Percentiles rank a stretch among this genome's conserved stretches.
These are phyloP conservation scores for Antigone vipio DNA, from an alignment of 2,113 vertebrate genomes.

Conservation along the genomic window DNA sequence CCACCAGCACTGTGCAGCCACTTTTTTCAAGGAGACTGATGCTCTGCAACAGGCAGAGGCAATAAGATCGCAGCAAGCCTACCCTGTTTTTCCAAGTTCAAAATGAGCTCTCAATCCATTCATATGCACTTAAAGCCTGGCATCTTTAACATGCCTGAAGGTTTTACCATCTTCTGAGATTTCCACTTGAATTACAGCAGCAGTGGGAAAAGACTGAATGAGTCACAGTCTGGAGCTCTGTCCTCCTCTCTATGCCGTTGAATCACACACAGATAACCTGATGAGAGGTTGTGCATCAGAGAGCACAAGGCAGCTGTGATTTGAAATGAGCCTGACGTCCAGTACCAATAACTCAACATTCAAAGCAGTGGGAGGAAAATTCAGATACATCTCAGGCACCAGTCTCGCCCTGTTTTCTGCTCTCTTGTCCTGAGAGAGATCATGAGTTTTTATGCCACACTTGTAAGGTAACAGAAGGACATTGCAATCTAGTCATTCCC, in stretches of 20 bases:
- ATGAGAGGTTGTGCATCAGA: background rate
- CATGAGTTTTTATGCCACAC: fast-evolving
- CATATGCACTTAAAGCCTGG: background rate
- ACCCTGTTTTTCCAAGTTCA: background rate
- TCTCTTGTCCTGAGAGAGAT: background rate
- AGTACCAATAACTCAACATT: background rate
- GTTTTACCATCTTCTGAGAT: slow-evolving; percentile 16
- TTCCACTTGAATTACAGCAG: slow-evolving; percentile 32
- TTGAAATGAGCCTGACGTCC: fast-evolving
- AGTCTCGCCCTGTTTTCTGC: background rate
- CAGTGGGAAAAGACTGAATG: background rate
- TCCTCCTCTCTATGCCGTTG: background rate
- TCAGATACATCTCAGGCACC: background rate
- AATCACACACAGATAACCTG: background rate
- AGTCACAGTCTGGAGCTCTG: slow-evolving; percentile 16
- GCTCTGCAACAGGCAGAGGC: background rate
- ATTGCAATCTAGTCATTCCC: background rate
- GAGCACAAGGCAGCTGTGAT: background rate
- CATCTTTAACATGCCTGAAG: slow-evolving; percentile 18
- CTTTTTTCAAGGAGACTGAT: background rate
- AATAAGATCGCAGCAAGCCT: background rate
- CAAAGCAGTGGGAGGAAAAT: background rate
- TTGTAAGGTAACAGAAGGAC: background rate
- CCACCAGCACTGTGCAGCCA: background rate
- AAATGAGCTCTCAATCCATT: background rate